A percentile compares a stretch with the other conserved stretches of the same genome.
Conservation (phyloP, 2,797 vertebrate genomes). For the Enteromius paludinosus region DNA sequence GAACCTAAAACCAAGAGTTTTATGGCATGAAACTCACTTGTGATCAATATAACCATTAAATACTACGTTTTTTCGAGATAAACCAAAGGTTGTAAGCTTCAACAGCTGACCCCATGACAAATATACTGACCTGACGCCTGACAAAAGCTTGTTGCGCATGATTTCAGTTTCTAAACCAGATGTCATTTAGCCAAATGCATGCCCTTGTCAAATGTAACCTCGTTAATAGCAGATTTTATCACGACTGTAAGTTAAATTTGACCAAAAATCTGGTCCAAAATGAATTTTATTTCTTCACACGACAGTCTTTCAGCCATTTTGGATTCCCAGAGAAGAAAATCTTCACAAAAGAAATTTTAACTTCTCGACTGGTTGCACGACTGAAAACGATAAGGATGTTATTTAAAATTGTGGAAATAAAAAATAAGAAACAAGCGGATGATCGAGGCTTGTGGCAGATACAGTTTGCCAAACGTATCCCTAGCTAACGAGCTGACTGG, state of each 20-base stretch:
- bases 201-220: background rate
- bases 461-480: background rate
- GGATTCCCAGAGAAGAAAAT: slow-evolving; percentile 34
- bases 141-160: slow-evolving; percentile 41
- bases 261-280: background rate
- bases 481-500: slow-evolving; percentile 12
- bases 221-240: background rate
- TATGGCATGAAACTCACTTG: background rate
- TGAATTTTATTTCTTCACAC: slow-evolving; percentile 8
- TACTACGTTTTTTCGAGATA: background rate
- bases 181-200: background rate
- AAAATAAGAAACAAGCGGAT: background rate
- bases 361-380: background rate
- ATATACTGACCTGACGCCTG: background rate
- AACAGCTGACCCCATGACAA: background rate
- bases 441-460: background rate
- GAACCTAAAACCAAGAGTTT: background rate
- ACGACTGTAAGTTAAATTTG: background rate
- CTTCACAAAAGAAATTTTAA: slow-evolving; percentile 15
- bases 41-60: background rate
- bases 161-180: background rate
- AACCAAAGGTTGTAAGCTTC: background rate
- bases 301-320: slow-evolving; percentile 49
- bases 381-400: background rate
- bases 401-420: background rate